Base-by-base conservation (phyloP, 2,888 invertebrate species). In the Rhamnusium bicolor region DNA sequence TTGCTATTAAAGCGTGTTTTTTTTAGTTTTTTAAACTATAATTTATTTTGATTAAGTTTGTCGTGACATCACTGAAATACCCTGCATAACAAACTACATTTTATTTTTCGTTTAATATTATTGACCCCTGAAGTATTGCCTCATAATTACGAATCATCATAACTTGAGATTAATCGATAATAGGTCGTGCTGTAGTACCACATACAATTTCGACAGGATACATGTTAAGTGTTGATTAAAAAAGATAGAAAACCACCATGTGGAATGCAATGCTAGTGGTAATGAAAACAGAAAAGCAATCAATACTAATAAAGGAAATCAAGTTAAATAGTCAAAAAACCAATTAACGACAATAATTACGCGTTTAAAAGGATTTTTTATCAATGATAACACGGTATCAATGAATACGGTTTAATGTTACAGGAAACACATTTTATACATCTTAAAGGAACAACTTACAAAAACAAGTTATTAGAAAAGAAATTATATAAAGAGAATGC, bases 401-500 rank as follows among this genome's bases (percentile, higher is more conserved):
- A 4, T 40, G 32, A 40, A 18, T 60, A 16, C 7, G 14, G 27
- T 27, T 2, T 19, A 56, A 29, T 29, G 14, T 19, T 51, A 51
- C 18, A 51, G 27, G 27, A 18, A 10, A 27, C 18, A 32, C 12
- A 10, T 14, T 18, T 14, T 40, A 46, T n/a, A 7, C 7, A 5
- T 32, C n/a, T n/a, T 40, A 47, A 46, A 40, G 7, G 40, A 61
- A 14, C 12, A 1, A 18, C 14, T 61, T n/a, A 40, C 46, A 61
- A 40, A 46, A 18, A 56, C 67, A 56, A 47, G 16, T 58, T 60
- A 58, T 69, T 51, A 58, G 60, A 72, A 70, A 74, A 75, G 61
- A 82, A 82, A 83, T 83, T 83, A 83, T 79, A 81, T 81, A 80
- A 81, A 82, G 82, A 81, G 81, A 81, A 71, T 62, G 61, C 53